phyloP scores from a whole-genome alignment of 2,888 invertebrate species.

The Acleris literana region DNA sequence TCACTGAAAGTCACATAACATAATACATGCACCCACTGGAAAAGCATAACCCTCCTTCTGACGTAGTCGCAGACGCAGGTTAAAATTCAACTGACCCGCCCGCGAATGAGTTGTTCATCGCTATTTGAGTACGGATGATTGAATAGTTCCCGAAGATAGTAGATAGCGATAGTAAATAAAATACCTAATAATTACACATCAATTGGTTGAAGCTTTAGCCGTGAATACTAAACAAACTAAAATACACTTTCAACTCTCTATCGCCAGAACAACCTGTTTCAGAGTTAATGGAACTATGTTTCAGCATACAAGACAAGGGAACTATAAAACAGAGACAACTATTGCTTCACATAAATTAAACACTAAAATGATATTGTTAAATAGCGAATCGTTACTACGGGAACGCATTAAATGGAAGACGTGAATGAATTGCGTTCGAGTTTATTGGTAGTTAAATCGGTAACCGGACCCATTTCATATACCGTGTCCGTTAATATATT shows the following conservation, averaged over 20 bases:
- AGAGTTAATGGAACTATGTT: constrained; percentile 7
- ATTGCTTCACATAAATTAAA: constrained; percentile 17
- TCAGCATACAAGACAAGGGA: not conserved
- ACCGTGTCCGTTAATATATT: no score
- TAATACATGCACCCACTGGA: no score
- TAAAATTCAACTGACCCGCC: no score
- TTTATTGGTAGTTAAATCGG: not conserved
- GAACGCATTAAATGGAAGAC: not conserved
- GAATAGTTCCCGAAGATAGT: no score
- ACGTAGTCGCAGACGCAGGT: no score
- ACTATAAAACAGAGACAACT: constrained; percentile 16
- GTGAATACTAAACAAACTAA: not conserved
- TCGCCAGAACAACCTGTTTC: constrained; percentile 11
- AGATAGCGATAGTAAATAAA: not conserved
- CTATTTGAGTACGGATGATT: no score
- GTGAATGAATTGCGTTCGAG: constrained; percentile 6
- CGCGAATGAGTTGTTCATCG: no score
- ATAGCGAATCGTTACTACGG: constrained; percentile 4
- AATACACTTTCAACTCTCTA: constrained; percentile 7
- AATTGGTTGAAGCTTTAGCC: no score
- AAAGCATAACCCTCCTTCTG: no score
- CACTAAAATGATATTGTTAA: constrained; percentile 19
- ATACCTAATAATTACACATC: no score
- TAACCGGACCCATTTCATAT: no score
- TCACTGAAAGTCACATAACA: not conserved